These are phyloP conservation scores for Spheniscus mendiculus DNA, from an alignment of 2,113 vertebrate genomes.

Conservation along the genomic window DNA sequence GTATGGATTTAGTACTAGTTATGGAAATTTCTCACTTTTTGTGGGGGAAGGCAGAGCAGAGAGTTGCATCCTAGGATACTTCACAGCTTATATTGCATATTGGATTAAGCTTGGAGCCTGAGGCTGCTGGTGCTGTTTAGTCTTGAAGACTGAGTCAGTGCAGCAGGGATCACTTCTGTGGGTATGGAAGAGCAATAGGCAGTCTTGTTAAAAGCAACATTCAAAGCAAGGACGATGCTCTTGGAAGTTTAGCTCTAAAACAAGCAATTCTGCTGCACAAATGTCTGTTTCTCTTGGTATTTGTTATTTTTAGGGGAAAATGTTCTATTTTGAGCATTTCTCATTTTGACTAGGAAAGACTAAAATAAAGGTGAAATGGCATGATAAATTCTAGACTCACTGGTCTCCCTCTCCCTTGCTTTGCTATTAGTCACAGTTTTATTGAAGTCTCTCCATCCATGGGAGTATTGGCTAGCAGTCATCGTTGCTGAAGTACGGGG, in stretches of 20 bases:
- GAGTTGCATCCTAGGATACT: rapidly evolving
- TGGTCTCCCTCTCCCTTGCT: background rate
- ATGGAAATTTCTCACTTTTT: background rate
- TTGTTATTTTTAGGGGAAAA: background rate
- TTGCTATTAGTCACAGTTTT: background rate
- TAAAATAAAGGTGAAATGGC: background rate
- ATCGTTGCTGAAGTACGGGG: rapidly evolving
- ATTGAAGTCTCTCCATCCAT: background rate
- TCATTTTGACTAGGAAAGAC: background rate
- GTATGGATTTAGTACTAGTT: background rate
- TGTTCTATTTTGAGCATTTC: background rate
- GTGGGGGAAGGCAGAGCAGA: background rate
- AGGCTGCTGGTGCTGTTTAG: background rate
- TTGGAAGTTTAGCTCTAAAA: background rate
- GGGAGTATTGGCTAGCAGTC: background rate
- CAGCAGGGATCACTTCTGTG: background rate
- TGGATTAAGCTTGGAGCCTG: background rate
- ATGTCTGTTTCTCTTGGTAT: background rate
- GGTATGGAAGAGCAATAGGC: background rate
- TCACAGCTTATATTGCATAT: background rate
- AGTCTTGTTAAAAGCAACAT: background rate
- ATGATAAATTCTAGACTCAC: background rate
- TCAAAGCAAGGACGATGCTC: background rate
- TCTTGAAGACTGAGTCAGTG: background rate
- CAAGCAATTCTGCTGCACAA: background rate